Conservation (phyloP, 1,140 invertebrate species). For the Drosophila tsacasi region DNA sequence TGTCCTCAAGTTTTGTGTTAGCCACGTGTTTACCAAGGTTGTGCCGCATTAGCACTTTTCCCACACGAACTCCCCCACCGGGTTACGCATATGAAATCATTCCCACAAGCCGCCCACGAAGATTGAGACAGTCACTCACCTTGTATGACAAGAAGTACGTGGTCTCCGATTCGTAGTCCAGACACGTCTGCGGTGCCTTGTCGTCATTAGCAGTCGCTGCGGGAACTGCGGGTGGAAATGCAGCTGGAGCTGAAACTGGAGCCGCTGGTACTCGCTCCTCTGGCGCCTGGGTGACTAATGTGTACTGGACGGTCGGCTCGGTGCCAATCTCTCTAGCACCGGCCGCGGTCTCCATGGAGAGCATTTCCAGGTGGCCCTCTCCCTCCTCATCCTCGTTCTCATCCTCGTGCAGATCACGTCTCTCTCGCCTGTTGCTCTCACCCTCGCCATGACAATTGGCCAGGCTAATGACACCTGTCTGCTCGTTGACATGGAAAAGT, state of each 20-base stretch:
- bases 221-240: constrained; percentile 30
- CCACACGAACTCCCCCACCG: constrained; percentile 14
- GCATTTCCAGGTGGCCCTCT: constrained; percentile 59
- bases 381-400: constrained; percentile 41
- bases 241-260: constrained; percentile 22
- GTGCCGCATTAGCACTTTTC: constrained; percentile 1
- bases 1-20: constrained; percentile 14
- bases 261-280: constrained; percentile 13
- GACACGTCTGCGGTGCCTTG: constrained; percentile 86
- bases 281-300: constrained; percentile 71
- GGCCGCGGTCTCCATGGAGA: constrained; percentile 53
- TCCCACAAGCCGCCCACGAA: constrained; percentile 19
- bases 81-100: constrained; percentile 34
- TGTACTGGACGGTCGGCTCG: constrained; percentile 78
- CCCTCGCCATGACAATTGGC: constrained; percentile 88
- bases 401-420: constrained; percentile 70
- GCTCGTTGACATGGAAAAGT: constrained; percentile 92
- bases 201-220: constrained; percentile 65
- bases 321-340: constrained; percentile 66
- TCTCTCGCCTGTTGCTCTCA: constrained; percentile 61
- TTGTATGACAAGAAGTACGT: constrained; percentile 95
- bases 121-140: constrained; percentile 86
- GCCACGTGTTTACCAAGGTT: constrained; percentile 9
- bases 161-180: constrained; percentile 94
- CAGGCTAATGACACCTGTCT: constrained; percentile 93